Base-by-base conservation (phyloP, 2,797 vertebrate species). In the Oryzias dopingdopingensis region DNA sequence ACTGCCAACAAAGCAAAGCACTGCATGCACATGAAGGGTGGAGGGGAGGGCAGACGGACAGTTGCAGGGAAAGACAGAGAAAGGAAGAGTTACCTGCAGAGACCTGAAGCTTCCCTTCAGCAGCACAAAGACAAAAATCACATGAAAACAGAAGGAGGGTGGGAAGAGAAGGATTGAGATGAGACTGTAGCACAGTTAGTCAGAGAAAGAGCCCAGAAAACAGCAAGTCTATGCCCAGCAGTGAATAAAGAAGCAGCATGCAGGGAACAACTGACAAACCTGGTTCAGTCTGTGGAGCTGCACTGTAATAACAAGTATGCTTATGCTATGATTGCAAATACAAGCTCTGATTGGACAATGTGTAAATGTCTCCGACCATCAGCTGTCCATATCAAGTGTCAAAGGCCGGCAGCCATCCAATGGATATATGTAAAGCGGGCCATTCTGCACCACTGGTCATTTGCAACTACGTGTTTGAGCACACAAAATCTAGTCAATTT, bases 91-190 rank as follows among this genome's bases (percentile, higher is more conserved):
- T 97, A 97, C 95, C 95, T 96, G 96, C 84, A 98, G 92, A 81
- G 96, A 96, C 92, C 95, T 96, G 95, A 98, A 97, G 95, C 93
- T 94, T 95, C 95, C 95, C 95, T 97, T 94, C 90, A 96, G 92
- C 90, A 88, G 90, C 75, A 41, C 64, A 88, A 71, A 90, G 63
- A 80, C 56, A 85, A 55, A 82, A 57, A 72, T 70, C 72, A 77
- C 79, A 78, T 82, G 83, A 76, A 82, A 87, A 88, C 88, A 81
- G 79, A 70, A 64, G 68, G 79, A 89, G 62, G 67, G 70, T 65
- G 74, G 81, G 64, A 70, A 56, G 62, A 62, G 55, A 67, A 59
- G 52, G 67, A 79, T 50, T 61, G 74, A 77, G 65, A 82, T 58
- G 72, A 76, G 61, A 85, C 56, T 77, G 75, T 79, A 88, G 52